Base-by-base conservation (phyloP, 1,140 invertebrate species). In the Leptopilina boulardi region DNA sequence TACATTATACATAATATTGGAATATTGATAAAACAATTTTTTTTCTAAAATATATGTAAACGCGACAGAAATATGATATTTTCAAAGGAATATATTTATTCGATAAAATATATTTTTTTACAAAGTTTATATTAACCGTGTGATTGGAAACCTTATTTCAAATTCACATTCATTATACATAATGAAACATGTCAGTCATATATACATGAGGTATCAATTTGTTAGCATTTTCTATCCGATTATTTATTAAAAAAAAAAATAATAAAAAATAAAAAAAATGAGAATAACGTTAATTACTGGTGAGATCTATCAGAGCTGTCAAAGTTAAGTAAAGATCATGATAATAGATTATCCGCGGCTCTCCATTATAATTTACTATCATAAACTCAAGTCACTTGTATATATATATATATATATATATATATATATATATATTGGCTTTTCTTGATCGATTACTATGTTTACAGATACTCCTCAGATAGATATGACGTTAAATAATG, bases 351-450 rank as follows among this genome's bases (percentile, higher is more conserved):
- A 26, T 38, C 34, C 34, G 34, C 23, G 23, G 56, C 23, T 66
- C 56, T 66, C 56, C 56, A 66, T 66, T 66, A 66, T 66, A 66
- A 66, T 66, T 66, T 66, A 66, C 21, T 66, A 30, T 66, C 56
- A 66, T 66, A 66, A 66, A 66, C 59, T 2, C 26, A n/a, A 66
- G 26, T 66, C 59, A 66, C 59, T 66, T 30, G n/a, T n/a, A n/a
- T n/a, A n/a, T n/a, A n/a, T n/a, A n/a, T n/a, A n/a, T n/a, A n/a
- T n/a, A n/a, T n/a, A n/a, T n/a, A n/a, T n/a, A n/a, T n/a, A n/a
- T n/a, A n/a, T n/a, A n/a, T n/a, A n/a, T n/a, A n/a, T n/a, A 66
- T 59, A 47, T 51, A 51, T 51, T 66, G 21, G 23, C 15, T 66
- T n/a, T 66, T 66, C 59, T 66, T 66, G 59, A 66, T 66, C 13